phyloP scores from a whole-genome alignment of 2,797 vertebrate genomes.

The Chelon auratus region DNA sequence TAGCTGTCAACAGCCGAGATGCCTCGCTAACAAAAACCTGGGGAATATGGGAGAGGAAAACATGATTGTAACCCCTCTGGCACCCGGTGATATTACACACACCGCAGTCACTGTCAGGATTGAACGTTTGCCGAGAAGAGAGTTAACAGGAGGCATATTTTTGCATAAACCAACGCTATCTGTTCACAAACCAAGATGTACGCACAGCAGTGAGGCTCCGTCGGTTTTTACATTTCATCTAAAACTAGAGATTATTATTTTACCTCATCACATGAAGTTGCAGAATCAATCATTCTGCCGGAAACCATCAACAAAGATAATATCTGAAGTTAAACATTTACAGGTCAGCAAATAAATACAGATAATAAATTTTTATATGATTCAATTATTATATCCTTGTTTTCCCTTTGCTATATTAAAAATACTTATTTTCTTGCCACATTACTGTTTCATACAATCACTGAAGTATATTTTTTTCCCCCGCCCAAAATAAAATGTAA shows the following conservation, averaged over 20 bases:
- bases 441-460: constrained; percentile 39
- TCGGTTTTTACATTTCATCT: constrained; percentile 21
- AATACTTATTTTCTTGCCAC: constrained; percentile 6
- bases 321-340: constrained; percentile 10
- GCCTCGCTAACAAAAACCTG: constrained; percentile 73
- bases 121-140: constrained; percentile 49
- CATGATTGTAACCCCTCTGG: constrained; percentile 81
- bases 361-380: no score
- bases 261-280: constrained; percentile 75
- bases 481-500: constrained; percentile 43
- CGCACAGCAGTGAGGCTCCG: constrained; percentile 15
- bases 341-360: neutral
- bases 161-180: constrained; percentile 31
- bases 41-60: constrained; percentile 76
- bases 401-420: neutral
- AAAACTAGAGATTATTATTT: constrained; percentile 5
- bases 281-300: constrained; percentile 55
- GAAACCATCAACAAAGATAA: constrained; percentile 53
- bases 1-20: constrained; percentile 76
- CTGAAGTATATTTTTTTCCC: constrained; percentile 19
- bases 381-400: neutral
- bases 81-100: constrained; percentile 70
- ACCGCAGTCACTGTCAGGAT: constrained; percentile 51
- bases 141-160: constrained; percentile 31
- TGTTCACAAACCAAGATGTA: constrained; percentile 40